Percentiles rank a stretch among this genome's conserved stretches.
Conservation (phyloP, 2,113 vertebrate species). For the Ginglymostoma cirratum region DNA sequence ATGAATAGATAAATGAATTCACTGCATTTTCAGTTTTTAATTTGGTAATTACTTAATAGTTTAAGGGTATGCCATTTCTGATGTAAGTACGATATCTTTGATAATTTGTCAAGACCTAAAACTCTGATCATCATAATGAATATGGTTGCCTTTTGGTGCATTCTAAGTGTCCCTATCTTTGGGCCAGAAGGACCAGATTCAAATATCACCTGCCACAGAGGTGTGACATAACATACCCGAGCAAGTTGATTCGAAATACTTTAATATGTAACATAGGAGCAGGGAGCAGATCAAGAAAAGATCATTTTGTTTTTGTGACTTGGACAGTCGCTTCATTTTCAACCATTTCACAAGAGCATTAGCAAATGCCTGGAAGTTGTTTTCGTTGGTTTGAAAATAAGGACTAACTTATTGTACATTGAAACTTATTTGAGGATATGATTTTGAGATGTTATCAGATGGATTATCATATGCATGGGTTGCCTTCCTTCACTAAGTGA, state of each 20-base stretch:
- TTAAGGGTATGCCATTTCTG: background rate
- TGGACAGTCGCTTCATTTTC: background rate
- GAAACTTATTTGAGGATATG: background rate
- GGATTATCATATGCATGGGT: background rate
- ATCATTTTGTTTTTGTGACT: background rate
- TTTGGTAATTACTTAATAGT: background rate
- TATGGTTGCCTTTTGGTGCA: too few relatives aligned
- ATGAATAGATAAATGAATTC: background rate
- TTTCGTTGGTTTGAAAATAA: background rate
- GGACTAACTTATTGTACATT: background rate
- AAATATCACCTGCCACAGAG: too few relatives aligned
- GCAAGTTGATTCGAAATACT: too few relatives aligned
- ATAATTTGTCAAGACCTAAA: background rate
- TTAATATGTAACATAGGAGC: background rate
- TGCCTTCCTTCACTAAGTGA: background rate
- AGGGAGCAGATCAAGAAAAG: background rate
- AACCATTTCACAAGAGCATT: background rate
- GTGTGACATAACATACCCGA: too few relatives aligned
- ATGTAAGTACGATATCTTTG: background rate
- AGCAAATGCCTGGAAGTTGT: background rate
- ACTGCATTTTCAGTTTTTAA: background rate
- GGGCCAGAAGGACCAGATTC: too few relatives aligned
- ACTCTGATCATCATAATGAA: background rate
- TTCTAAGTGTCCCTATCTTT: too few relatives aligned
- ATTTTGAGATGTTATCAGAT: background rate